phyloP scores from a whole-genome alignment of 2,113 vertebrate species.

The Herpailurus yagouaroundi region DNA sequence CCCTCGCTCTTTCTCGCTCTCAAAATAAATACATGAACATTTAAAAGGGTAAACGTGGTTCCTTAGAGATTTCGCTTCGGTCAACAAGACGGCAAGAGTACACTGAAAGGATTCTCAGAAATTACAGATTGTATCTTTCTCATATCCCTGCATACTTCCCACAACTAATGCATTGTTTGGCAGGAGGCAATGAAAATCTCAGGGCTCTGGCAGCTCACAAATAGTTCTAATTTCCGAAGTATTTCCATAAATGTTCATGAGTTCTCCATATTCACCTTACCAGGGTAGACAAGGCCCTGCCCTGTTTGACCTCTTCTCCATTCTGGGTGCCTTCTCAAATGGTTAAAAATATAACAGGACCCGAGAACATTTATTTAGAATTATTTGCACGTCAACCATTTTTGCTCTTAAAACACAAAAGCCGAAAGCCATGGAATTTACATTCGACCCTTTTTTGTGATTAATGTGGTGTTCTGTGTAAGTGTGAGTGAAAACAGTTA shows the following conservation, averaged over 20 bases:
- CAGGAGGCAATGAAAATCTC: background rate
- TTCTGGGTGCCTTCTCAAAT: background rate
- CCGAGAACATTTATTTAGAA: background rate
- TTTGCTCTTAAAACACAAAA: slow-evolving; percentile 12
- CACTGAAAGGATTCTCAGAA: background rate
- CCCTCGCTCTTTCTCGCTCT: too few species aligned
- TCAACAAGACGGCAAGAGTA: background rate
- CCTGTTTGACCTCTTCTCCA: background rate
- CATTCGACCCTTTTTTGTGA: background rate
- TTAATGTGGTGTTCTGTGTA: background rate
- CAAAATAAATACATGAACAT: too few species aligned
- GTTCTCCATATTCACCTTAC: background rate
- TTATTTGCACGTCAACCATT: background rate
- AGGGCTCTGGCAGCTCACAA: background rate
- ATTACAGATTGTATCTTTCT: background rate
- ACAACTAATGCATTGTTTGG: background rate
- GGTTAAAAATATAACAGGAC: background rate
- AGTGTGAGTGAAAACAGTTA: background rate
- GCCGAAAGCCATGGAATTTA: background rate
- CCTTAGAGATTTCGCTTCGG: background rate
- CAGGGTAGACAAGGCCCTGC: background rate
- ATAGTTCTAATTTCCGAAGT: background rate
- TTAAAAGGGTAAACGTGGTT: background rate
- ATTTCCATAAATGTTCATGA: background rate
- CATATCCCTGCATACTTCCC: background rate